Evolutionary conservation across 2,888 invertebrate genomes (phyloP), one percentile per base, ranked within the genome.

Genomic region (Noctua janthina): DNA sequence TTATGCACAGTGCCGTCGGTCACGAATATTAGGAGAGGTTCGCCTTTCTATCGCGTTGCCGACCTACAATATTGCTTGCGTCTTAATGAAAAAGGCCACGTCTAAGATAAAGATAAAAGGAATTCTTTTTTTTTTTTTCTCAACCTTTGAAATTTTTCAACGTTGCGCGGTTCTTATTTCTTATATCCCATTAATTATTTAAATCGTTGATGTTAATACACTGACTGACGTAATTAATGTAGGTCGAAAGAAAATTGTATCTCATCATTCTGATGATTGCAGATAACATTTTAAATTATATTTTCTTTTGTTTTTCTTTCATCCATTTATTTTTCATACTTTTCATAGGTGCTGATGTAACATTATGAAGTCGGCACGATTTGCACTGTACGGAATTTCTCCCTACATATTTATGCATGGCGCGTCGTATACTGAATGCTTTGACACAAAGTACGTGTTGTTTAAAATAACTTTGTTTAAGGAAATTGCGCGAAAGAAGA

Each of bases 11-110:
- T 72, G 66, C 74, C 76, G 74, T 68, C 77, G 88, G 82, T 79
- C 83, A 87, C 69, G 81, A 83, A 83, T 87, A 85, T 90, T 83
- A 85, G 85, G 56, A 78, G 74, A 62, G 72, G 74, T 72, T 86
- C 73, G 59, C 59, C 79, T 76, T 80, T 79, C 81, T 84, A 88
- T 89, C 75, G 84, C 69, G 83, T 83, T 81, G 39, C 89, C 76
- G 67, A 72, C 81, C 84, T 84, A 59, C 84, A 84, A 89, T 89
- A 89, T 84, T 89, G 87, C 82, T 73, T 64, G 56, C 73, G 78
- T 76, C 84, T 82, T 90, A 88, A 90, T 88, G 88, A 88, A 90
- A 88, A 88, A 89, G 78, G 66, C 78, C 71, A 51, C 78, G 79
- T 84, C 90, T 80, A 70, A 88, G 76, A 82, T 82, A 85, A 88